These are phyloP conservation scores for Cotesia chilonis DNA, from an alignment of 1,140 invertebrate genomes.

Conservation along the genomic window DNA sequence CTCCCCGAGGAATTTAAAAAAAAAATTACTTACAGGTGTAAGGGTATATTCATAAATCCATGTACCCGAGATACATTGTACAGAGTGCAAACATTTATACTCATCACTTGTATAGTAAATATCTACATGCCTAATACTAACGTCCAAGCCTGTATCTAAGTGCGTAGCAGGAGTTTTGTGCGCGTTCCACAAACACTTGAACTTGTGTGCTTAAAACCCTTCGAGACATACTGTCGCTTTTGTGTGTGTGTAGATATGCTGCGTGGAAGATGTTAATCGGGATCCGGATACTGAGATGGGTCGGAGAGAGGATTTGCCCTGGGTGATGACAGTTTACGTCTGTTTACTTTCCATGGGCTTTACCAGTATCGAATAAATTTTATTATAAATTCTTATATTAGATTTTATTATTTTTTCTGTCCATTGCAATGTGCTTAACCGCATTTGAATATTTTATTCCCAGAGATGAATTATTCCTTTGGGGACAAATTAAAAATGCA, in stretches of 20 bases:
- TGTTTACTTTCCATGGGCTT: background rate
- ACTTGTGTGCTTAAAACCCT: slow-evolving; percentile 24
- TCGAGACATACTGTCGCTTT: slow-evolving; percentile 10
- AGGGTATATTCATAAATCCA: background rate
- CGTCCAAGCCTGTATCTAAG: background rate
- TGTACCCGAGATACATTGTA: background rate
- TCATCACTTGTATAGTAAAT: too few species aligned
- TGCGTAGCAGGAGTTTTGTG: slow-evolving; percentile 15
- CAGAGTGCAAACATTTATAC: background rate
- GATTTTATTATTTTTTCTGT: background rate
- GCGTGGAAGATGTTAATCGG: background rate
- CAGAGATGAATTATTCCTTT: too few species aligned
- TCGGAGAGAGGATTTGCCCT: background rate
- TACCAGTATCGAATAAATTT: background rate
- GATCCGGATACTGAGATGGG: background rate
- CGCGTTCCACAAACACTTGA: slow-evolving; percentile 17
- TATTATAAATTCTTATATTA: background rate
- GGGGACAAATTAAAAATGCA: too few species aligned
- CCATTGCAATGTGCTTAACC: too few species aligned
- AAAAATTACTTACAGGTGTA: slow-evolving; percentile 5
- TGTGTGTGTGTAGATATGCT: too few species aligned
- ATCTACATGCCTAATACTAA: too few species aligned
- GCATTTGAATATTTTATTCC: too few species aligned
- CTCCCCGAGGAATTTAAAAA: background rate
- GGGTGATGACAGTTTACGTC: background rate